Evolutionary conservation across 2,113 vertebrate genomes (phyloP), one percentile per base, ranked within the genome.

Genomic region (Xiphophorus couchianus): DNA sequence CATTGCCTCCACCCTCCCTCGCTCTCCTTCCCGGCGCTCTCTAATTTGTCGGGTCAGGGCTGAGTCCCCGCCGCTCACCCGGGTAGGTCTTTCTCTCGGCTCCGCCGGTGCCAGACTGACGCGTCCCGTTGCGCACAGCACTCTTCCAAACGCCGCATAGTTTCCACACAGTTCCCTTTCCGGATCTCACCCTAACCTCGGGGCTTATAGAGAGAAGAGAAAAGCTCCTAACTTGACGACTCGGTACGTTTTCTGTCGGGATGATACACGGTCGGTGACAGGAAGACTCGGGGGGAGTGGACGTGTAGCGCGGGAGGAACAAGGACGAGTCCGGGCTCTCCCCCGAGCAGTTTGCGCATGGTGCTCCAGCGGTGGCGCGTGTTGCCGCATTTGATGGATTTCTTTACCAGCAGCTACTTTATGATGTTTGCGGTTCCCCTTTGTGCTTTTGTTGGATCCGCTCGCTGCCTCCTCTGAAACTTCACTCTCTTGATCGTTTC

Each of bases 71-170:
- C 35, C 39, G 1, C 64, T 25, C 30, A 35, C 19, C 68, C 51
- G 17, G 51, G 51, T n/a, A 2, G 51, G 51, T 58, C 51, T 58
- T 25, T 58, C 51, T 64, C 33, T 60, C 67, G 0, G 72, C 77
- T 76, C 62, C 69, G 13, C 33, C 27, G 63, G 71, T 84, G 27
- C 76, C 77, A n/a, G 33, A 15, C 81, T 61, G 69, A 67, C 58
- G 87, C 79, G 70, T 84, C 86, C 87, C 79, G 82, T 39, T 78
- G 81, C 86, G 86, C 84, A 58, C 81, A 33, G 58, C 66, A 27
- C 30, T n/a, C 19, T 37, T 51, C 25, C 51, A 73, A 81, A 27
- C 75, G 30, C 71, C 1, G 73, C 72, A 35, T 58, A 64, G 69
- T 69, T 61, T 9, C 15, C 51, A 62, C 54, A 17, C 3, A 48